Base-by-base conservation (phyloP, 2,797 vertebrate genomes). In the Gephyroberyx darwinii region DNA sequence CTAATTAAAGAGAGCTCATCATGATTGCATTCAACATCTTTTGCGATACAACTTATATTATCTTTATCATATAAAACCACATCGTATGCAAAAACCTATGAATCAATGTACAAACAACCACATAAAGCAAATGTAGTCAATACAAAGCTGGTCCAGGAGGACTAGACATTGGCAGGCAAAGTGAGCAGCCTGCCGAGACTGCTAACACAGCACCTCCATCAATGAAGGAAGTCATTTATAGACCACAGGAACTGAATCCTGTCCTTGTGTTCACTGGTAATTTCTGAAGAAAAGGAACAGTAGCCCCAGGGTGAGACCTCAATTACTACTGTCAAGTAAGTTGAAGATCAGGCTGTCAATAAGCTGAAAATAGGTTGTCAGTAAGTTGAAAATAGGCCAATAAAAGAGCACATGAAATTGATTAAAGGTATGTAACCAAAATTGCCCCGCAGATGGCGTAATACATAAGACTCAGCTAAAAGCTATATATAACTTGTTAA, bases 201-300 rank as follows among this genome's bases (percentile, higher is more conserved):
- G 68, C 79, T 74, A 72, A 85, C 57, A 72, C 20, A 65, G 47
- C 75, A 73, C 62, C 26, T 83, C 69, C 53, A 63, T 83, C 71
- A 80, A 74, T 65, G 61, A 77, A 69, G 31, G 37, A 73, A 80
- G 71, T 64, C 33, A 81, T 80, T 78, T 75, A 81, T 63, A 75
- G 61, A 80, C 19, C 37, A 67, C 41, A 41, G 33, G 12, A 77
- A 52, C 55, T 50, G 20, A 80, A 64, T 3, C 13, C 8, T 4
- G 30, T 30, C 63, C 22, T 56, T 22, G 6, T 16, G 6, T 37
- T 61, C 16, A 47, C 6, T 12, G 30, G 7, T 63, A 2, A 53
- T 41, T 6, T 63, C 22, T 66, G 20, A 55, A 30, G 5, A 57
- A 71, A 69, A 7, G 12, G 17, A 63, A 20, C 5, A 77, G 10